Percentiles rank a stretch among this genome's conserved stretches.
Conservation (phyloP, 2,888 invertebrate genomes). For the Oligia strigilis region DNA sequence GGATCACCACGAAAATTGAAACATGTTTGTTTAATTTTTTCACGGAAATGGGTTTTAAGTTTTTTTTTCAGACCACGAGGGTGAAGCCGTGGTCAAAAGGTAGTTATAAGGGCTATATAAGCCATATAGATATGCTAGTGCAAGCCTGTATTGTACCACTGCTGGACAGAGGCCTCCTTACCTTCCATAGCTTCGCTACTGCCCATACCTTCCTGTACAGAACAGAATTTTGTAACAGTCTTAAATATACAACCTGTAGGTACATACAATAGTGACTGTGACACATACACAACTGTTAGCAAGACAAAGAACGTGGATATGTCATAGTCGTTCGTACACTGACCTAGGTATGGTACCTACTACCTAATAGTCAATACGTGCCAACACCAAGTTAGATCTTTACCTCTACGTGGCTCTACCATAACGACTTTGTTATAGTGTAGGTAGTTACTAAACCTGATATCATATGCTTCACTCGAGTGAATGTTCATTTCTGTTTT, state of each 20-base stretch:
- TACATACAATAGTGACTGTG: slow-evolving; percentile 33
- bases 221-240: slow-evolving; percentile 16
- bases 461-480: neutral
- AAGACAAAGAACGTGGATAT: slow-evolving; percentile 52
- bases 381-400: slow-evolving; percentile 21
- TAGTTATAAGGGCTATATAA: neutral
- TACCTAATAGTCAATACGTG: slow-evolving; percentile 48
- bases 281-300: slow-evolving; percentile 38
- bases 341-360: slow-evolving; percentile 51
- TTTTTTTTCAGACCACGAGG: neutral
- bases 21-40: neutral
- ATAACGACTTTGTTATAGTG: slow-evolving; percentile 11
- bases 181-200: neutral
- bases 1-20: neutral
- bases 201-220: neutral
- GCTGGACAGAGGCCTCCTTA: neutral
- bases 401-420: slow-evolving; percentile 8
- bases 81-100: neutral
- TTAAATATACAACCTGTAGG: neutral
- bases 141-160: neutral
- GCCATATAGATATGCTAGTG: no score
- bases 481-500: neutral
- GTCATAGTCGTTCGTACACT: slow-evolving; percentile 50
- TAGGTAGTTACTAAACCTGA: neutral
- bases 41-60: neutral